phyloP scores from a whole-genome alignment of 2,797 vertebrate genomes.

The Sebastes reedi region DNA sequence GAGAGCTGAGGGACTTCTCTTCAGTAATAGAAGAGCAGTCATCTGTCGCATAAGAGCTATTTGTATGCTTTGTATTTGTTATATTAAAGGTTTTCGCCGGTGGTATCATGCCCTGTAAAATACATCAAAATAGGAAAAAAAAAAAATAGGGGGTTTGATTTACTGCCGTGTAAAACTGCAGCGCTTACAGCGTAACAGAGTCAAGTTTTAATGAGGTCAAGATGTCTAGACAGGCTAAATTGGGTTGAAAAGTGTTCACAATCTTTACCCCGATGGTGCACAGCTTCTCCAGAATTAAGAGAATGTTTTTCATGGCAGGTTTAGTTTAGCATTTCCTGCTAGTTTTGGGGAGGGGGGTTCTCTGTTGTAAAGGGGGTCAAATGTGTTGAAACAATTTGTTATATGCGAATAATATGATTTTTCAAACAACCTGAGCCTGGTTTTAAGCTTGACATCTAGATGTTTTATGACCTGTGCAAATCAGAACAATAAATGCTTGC shows the following conservation, averaged over 20 bases:
- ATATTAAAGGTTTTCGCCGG: not conserved
- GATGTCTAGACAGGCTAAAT: not conserved
- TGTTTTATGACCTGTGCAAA: not conserved
- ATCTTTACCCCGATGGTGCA: not conserved
- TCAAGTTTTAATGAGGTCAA: not conserved
- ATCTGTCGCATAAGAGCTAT: not conserved
- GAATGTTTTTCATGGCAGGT: not conserved
- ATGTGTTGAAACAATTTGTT: not conserved
- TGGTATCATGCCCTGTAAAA: not conserved
- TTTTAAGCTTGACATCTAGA: not conserved
- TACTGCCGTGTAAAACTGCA: not conserved
- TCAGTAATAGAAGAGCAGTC: not conserved
- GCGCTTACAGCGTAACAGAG: not conserved
- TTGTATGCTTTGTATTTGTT: not conserved
- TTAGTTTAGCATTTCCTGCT: not conserved
- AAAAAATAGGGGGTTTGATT: not conserved
- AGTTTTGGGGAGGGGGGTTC: rapidly evolving
- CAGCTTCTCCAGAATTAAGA: not conserved
- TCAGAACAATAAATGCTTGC: not conserved
- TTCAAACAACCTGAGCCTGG: not conserved
- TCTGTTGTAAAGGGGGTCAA: not conserved
- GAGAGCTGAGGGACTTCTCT: not conserved
- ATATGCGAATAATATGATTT: not conserved
- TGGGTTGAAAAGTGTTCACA: not conserved
- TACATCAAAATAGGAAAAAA: not conserved